Evolutionary conservation across 2,888 invertebrate species (phyloP).

Genomic region (Sinodicranocentrus sp.): DNA sequence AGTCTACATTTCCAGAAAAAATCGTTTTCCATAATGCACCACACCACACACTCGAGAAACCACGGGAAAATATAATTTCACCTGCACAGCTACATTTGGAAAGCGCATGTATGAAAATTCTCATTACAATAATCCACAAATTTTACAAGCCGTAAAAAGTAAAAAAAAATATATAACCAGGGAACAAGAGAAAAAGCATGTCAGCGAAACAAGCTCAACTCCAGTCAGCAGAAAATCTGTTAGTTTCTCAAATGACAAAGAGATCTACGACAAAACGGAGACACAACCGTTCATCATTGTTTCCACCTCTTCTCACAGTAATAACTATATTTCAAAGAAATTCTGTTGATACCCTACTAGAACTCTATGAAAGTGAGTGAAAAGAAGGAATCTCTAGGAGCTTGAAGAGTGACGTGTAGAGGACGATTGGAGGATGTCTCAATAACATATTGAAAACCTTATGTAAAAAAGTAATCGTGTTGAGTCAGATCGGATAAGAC

Average conservation of each 20-base stretch:
- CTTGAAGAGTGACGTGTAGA: too few species aligned
- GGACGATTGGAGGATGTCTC: too few species aligned
- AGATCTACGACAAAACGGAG: too few species aligned
- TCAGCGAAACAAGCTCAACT: neutral
- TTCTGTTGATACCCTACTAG: neutral
- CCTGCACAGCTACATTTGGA: too few species aligned
- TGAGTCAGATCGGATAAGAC: neutral
- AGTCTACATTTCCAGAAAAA: neutral
- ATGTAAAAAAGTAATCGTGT: neutral
- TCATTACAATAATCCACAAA: constrained; percentile 13
- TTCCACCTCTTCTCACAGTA: too few species aligned
- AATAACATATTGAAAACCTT: neutral
- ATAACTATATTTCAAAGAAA: neutral
- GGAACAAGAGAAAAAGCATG: neutral
- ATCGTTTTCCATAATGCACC: neutral
- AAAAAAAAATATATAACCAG: too few species aligned
- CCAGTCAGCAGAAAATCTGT: neutral
- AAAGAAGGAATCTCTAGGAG: too few species aligned
- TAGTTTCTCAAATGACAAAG: too few species aligned
- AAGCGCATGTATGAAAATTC: neutral
- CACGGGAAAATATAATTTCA: too few species aligned
- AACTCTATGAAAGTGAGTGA: neutral
- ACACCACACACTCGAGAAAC: too few species aligned
- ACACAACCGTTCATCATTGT: too few species aligned
- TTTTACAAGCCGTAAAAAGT: constrained; percentile 4